Base-by-base conservation (phyloP, 2,797 vertebrate genomes). In the Eulemur rubriventer region DNA sequence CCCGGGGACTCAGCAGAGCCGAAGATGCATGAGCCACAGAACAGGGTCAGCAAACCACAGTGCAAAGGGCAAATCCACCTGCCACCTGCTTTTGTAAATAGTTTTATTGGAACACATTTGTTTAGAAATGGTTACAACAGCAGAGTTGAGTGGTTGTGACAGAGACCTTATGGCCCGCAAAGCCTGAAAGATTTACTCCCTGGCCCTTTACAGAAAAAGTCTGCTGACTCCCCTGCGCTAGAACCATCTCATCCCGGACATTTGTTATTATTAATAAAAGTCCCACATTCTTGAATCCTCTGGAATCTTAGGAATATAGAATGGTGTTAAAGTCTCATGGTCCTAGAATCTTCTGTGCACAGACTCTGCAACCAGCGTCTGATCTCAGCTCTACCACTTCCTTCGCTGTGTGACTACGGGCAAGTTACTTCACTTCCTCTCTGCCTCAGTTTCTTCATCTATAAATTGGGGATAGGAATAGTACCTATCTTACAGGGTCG, bases 41-140 rank as follows among this genome's bases (percentile, higher is more conserved):
- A 48, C 48, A 72, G 20, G 8, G 2, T 83, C 55, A 8, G 33
- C 65, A 41, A 90, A 79, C 28, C 17, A 24, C 2, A 57, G 7
- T 30, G 33, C 0, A 0, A 17, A 13, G 38, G 38, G 30, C 85
- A 90, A 86, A 73, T 70, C 67, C 33, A 80, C 89, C 57, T 63
- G 75, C 78, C 78, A 84, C 89, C 52, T 75, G 18, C 48, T 61
- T 86, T 52, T 57, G 38, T 48, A 76, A 84, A 89, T 80, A 85
- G 79, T 86, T 95, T 87, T 84, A 81, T 83, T 79, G 76, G 86
- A 57, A 87, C 78, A 43, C 28, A 3, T 79, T 59, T 92, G 61
- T 41, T 72, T 43, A 46, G 33, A 22, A 22, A 55, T 5, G 20
- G n/a, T 41, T 46, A 43, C 5, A 28, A 73, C 5, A n/a, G 80